Conservation (phyloP, 2,113 vertebrate genomes). For the Eudyptes chrysolophus region DNA sequence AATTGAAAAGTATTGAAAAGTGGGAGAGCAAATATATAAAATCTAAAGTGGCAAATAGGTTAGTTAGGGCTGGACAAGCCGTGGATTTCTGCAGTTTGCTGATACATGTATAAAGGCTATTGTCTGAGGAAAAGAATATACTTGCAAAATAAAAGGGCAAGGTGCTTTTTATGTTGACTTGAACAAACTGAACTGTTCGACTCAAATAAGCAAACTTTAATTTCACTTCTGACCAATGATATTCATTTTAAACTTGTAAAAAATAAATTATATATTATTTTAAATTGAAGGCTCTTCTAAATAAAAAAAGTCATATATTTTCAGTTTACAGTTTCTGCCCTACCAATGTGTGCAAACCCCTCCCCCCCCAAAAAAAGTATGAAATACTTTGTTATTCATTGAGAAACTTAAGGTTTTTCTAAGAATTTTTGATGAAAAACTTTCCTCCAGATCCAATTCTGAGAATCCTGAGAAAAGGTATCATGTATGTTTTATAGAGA, state of each 20-base stretch:
- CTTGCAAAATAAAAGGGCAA: background rate
- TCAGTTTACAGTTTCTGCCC: background rate
- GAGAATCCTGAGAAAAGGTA: background rate
- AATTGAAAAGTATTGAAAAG: background rate
- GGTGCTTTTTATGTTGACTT: rapidly evolving
- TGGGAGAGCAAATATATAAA: background rate
- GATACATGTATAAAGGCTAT: background rate
- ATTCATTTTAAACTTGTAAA: background rate
- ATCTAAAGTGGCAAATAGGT: background rate
- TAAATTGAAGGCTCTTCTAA: background rate
- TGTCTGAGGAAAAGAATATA: background rate
- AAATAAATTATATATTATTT: background rate
- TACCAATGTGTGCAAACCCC: background rate
- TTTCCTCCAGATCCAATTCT: background rate
- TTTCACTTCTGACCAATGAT: background rate
- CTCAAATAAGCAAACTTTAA: background rate
- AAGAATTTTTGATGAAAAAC: background rate
- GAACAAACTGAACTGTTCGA: background rate
- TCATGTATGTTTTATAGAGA: background rate
- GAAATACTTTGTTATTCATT: background rate
- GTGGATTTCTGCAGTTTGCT: background rate
- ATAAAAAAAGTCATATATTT: background rate
- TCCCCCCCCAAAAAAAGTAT: background rate
- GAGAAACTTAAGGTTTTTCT: background rate
- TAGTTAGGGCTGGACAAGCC: background rate